Evolutionary conservation across 2,113 vertebrate species (phyloP).

Genomic region (Enhydra lutris): DNA sequence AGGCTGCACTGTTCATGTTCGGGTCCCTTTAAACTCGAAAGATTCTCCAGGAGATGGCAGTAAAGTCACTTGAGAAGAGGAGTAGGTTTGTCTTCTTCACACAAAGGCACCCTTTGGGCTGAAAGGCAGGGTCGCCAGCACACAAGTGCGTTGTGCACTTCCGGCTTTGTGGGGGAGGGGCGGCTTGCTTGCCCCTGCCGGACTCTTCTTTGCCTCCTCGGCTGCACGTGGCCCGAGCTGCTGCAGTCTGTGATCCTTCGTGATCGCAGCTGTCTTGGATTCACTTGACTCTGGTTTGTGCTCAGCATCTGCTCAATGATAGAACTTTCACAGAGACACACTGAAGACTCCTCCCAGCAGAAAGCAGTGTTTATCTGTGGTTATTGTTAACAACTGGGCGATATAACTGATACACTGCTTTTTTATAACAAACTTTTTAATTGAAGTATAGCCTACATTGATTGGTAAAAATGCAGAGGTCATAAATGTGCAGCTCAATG

Average conservation of each 20-base stretch:
- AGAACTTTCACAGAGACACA: background rate
- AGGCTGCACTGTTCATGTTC: background rate
- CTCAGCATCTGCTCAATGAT: background rate
- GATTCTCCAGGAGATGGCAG: background rate
- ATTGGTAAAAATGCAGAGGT: conserved; percentile 8
- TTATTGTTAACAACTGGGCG: background rate
- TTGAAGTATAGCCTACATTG: background rate
- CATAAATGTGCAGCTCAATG: background rate
- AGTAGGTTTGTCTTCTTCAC: background rate
- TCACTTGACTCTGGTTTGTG: background rate
- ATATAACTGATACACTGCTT: background rate
- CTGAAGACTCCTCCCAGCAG: background rate
- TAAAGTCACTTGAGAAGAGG: background rate
- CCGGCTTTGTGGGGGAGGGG: background rate
- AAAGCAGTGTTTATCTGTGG: background rate
- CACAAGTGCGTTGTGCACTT: background rate
- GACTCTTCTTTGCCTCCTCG: background rate
- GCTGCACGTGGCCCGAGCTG: background rate
- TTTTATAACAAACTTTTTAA: background rate
- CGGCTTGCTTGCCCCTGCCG: background rate
- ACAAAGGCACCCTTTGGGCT: background rate
- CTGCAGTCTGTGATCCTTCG: background rate
- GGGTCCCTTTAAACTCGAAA: background rate
- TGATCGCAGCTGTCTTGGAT: background rate
- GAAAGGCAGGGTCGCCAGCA: background rate